Base-by-base conservation (phyloP, 2,888 invertebrate species). In the Meiosimyza decipiens region DNA sequence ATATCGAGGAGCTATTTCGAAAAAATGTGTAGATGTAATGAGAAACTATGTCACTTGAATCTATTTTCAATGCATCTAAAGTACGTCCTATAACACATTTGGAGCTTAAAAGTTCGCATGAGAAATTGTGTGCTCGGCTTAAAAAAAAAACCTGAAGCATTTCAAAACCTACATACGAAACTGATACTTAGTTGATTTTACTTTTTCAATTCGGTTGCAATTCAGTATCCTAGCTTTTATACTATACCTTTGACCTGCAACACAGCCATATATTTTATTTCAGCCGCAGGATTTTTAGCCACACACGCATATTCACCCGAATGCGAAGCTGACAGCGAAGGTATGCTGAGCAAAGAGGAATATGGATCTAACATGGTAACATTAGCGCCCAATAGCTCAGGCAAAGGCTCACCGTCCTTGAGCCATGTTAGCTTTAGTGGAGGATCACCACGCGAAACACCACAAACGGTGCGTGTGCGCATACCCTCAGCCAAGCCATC, bases 211-310 rank as follows among this genome's bases (percentile, higher is more conserved):
- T 40, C 40, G 9, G 9, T 9, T 40, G 1, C 40, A 40, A 40
- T 40, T 40, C 40, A 40, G 40, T 40, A 9, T 16, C 15, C 60
- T 51, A 64, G 47, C 73, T 71, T 68, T 66, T 80, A 85, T 88
- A 88, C 87, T 89, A 91, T 93, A 93, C 93, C 93, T 93, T 93
- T 93, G 86, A 93, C 93, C 91, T 92, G 92, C 84, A 93, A 91
- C 88, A 91, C 91, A 88, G 93, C 92, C 87, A 92, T 92, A 90
- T 91, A 92, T 89, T 92, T 92, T 88, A 92, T 92, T 89, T 92
- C 92, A 84, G 92, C 91, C 84, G 93, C 93, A 84, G 92, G 92
- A 89, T 93, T 93, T 89, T 91, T 91, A 87, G 93, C 93, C 87
- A 92, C 91, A 88, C 93, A 93, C 80, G 92, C 92, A 88, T 92